phyloP scores from a whole-genome alignment of 2,113 vertebrate species.

The Tympanuchus pallidicinctus region DNA sequence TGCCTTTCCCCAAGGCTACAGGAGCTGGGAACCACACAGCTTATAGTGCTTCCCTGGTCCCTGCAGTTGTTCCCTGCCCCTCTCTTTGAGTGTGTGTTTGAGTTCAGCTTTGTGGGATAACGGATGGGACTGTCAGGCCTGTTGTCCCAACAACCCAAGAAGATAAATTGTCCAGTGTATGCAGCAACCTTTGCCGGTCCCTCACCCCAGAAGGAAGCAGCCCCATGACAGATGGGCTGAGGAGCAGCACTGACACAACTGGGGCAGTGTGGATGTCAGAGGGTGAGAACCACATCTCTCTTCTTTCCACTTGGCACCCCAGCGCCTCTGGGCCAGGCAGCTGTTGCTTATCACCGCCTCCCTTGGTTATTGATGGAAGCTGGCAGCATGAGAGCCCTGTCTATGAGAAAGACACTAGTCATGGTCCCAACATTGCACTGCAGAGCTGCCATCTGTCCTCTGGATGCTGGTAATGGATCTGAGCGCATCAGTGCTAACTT shows the following conservation, averaged over 20 bases:
- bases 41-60: background rate
- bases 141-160: slow-evolving; percentile 54
- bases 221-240: slow-evolving; percentile 71
- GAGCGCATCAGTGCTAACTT: background rate
- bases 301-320: background rate
- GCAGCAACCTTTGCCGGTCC: slow-evolving; percentile 65
- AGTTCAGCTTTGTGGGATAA: slow-evolving; percentile 67
- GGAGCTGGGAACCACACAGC: background rate
- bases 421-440: background rate
- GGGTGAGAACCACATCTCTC: background rate
- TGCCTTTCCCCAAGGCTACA: background rate
- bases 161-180: slow-evolving; percentile 73
- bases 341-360: background rate
- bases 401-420: slow-evolving; percentile 1
- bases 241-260: slow-evolving; percentile 62
- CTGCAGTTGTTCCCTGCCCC: background rate
- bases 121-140: slow-evolving; percentile 73
- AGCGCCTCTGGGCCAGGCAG: background rate
- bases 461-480: background rate
- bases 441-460: slow-evolving; percentile 47
- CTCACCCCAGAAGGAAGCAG: slow-evolving; percentile 53
- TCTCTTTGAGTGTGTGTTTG: background rate
- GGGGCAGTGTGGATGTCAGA: background rate
- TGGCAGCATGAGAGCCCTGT: background rate
- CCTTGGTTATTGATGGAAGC: background rate